These are phyloP conservation scores for Philhelius pedissequus DNA, from an alignment of 2,888 invertebrate genomes.

Conservation along the genomic window DNA sequence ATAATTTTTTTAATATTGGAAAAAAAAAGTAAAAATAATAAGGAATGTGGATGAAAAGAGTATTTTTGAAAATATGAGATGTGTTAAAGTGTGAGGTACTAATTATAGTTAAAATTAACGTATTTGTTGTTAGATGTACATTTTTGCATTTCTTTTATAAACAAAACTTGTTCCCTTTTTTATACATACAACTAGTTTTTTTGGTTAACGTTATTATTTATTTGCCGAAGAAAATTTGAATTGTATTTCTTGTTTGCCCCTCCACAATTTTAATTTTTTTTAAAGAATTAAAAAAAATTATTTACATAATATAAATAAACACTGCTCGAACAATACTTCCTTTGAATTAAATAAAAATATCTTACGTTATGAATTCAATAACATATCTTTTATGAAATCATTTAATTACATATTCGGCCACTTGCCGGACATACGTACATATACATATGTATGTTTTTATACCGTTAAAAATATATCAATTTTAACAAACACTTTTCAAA, in stretches of 20 bases:
- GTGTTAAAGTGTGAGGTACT: slow-evolving; percentile 20
- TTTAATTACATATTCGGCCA: slow-evolving; percentile 22
- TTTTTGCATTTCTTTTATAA: neutral
- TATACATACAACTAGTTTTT: neutral
- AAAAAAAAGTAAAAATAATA: slow-evolving; percentile 13
- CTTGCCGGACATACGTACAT: slow-evolving; percentile 19
- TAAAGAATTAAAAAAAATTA: neutral
- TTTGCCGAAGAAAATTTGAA: neutral
- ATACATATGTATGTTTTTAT: neutral
- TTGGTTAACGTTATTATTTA: neutral
- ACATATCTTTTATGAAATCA: slow-evolving; percentile 53
- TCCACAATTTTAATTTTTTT: neutral
- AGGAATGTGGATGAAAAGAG: slow-evolving; percentile 18
- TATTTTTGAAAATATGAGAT: slow-evolving; percentile 20
- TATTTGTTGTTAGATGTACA: slow-evolving; percentile 1
- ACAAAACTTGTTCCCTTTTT: neutral
- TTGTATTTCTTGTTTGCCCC: neutral
- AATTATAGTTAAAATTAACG: neutral
- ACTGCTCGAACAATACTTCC: slow-evolving; percentile 15
- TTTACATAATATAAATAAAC: neutral
- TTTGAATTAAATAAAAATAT: slow-evolving; percentile 28
- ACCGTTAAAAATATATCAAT: neutral
- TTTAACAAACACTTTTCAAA: neutral
- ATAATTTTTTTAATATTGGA: slow-evolving; percentile 14
- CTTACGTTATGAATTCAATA: slow-evolving; percentile 54